Evolutionary conservation across 2,888 invertebrate genomes (phyloP).

Genomic region (Acanthoscelides obtectus): DNA sequence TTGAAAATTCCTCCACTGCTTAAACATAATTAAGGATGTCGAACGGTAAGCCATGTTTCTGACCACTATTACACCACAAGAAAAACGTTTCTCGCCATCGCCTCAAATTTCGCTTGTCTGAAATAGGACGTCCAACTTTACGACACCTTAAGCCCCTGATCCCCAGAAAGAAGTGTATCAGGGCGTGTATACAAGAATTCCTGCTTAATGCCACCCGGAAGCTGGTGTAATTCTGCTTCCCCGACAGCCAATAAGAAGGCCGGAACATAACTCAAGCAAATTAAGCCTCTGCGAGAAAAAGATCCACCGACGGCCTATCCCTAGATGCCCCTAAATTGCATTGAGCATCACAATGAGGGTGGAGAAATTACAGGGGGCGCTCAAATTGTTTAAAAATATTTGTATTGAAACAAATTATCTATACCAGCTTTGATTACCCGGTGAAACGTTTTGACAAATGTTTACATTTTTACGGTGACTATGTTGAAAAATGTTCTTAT

Average conservation of each 20-base stretch:
- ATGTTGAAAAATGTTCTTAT: no score
- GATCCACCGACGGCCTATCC: neutral
- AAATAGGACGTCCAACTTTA: neutral
- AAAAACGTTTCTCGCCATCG: neutral
- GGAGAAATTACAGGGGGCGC: neutral
- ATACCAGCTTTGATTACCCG: no score
- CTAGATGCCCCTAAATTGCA: constrained; percentile 27
- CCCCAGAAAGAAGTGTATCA: neutral
- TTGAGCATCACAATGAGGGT: constrained; percentile 31
- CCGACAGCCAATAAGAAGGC: neutral
- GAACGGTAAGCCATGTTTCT: no score
- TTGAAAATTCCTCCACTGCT: no score
- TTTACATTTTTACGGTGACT: no score
- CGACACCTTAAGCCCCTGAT: neutral
- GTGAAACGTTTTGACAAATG: no score
- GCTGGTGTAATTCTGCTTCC: neutral
- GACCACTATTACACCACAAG: no score
- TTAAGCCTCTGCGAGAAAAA: neutral
- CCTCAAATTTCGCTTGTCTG: neutral
- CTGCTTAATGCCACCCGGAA: neutral
- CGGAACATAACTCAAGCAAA: neutral
- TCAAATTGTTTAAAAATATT: no score
- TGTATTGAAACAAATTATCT: no score
- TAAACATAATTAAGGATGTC: no score
- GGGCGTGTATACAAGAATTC: neutral